A percentile compares a stretch with the other conserved stretches of the same genome.
phyloP scores from a whole-genome alignment of 2,888 invertebrate genomes.

The Hyppa rectilinea region DNA sequence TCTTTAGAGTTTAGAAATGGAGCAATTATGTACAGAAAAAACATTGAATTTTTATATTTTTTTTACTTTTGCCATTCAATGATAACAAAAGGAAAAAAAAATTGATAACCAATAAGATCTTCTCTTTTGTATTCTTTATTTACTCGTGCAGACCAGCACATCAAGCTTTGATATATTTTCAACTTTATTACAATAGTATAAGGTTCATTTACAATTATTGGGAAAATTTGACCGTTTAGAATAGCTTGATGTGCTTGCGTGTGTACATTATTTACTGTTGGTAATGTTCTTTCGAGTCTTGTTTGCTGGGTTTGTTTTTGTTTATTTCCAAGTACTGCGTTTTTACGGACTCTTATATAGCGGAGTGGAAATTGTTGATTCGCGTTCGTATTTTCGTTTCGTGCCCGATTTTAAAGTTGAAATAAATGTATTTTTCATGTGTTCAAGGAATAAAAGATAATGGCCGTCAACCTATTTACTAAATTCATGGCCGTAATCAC shows the following conservation, averaged over 20 bases:
- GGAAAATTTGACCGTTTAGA: no score
- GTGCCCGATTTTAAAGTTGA: not conserved
- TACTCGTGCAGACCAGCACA: no score
- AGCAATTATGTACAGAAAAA: not conserved
- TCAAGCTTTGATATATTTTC: no score
- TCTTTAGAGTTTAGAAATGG: not conserved
- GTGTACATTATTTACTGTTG: no score
- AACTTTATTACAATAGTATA: no score
- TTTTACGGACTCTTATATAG: slow-evolving; percentile 5
- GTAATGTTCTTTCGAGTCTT: slow-evolving; percentile 15
- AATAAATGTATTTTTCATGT: not conserved
- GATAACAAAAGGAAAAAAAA: no score
- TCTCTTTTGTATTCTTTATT: no score
- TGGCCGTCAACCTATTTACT: slow-evolving; percentile 5
- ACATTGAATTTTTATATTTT: not conserved
- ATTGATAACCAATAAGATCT: no score
- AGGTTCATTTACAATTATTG: no score
- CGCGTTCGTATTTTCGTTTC: not conserved
- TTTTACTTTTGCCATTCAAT: no score
- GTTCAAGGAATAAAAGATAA: slow-evolving; percentile 29
- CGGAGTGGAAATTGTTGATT: slow-evolving; percentile 14
- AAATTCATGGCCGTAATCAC: slow-evolving; percentile 15
- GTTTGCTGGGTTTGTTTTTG: slow-evolving; percentile 19
- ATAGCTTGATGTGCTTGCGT: no score
- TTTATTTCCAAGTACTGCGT: slow-evolving; percentile 29